A percentile compares a stretch with the other conserved stretches of the same genome.
Conservation (phyloP, 2,888 invertebrate genomes). For the Melieria omissa region DNA sequence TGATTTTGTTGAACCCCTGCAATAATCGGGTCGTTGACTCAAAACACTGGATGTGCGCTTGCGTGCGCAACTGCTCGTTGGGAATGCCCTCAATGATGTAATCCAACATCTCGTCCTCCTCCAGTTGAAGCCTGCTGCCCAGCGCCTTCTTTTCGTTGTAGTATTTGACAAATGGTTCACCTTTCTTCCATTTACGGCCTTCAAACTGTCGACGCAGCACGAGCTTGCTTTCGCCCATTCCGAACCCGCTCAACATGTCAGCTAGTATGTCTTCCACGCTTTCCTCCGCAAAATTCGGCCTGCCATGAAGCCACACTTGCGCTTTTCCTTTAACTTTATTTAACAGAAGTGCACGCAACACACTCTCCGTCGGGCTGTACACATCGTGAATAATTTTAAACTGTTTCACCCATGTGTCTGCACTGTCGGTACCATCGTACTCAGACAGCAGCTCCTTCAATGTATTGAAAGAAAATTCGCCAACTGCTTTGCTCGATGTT, state of each 20-base stretch:
- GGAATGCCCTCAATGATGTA: conserved; percentile 13
- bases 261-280: too few relatives aligned
- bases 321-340: conserved; percentile 37
- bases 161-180: conserved; percentile 14
- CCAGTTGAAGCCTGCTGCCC: conserved; percentile 8
- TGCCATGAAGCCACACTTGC: conserved; percentile 27
- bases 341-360: conserved; percentile 24
- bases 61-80: not conserved
- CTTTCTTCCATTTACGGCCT: too few relatives aligned
- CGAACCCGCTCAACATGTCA: too few relatives aligned
- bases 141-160: conserved; percentile 8
- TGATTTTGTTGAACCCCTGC: conserved; percentile 4
- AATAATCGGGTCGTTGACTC: conserved; percentile 11
- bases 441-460: too few relatives aligned
- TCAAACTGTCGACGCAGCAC: too few relatives aligned
- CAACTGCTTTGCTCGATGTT: too few relatives aligned
- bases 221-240: too few relatives aligned
- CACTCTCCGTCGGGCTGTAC: too few relatives aligned
- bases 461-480: too few relatives aligned
- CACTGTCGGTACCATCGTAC: too few relatives aligned
- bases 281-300: conserved; percentile 26
- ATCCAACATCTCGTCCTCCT: conserved; percentile 22
- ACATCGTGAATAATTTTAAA: conserved; percentile 1
- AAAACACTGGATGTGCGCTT: conserved; percentile 14
- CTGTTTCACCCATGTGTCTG: conserved; percentile 19